These are phyloP conservation scores for Ephydatia muelleri DNA, from an alignment of 37 sponge, comb jelly and placozoan species.

Conservation along the genomic window DNA sequence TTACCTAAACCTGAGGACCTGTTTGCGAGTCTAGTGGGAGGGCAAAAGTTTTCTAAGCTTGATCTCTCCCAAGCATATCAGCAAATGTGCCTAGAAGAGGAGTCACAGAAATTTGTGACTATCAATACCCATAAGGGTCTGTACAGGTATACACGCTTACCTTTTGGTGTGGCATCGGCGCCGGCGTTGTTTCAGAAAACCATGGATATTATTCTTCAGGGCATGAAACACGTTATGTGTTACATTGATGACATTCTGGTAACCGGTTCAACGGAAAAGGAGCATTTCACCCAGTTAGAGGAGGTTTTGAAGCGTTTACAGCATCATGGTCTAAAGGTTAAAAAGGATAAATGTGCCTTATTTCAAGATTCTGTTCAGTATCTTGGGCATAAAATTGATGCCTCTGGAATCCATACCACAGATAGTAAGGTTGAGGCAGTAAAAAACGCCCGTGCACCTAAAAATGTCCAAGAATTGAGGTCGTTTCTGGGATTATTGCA, in stretches of 20 bases:
- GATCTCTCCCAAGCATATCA: constrained; percentile 47
- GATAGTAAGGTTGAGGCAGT: constrained; percentile 15
- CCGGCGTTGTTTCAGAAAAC: not conserved
- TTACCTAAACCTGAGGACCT: constrained; percentile 41
- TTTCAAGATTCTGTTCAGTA: constrained; percentile 23
- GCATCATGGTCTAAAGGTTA: constrained; percentile 24
- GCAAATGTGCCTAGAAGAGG: constrained; percentile 23
- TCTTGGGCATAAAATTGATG: constrained; percentile 24
- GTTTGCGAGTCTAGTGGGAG: constrained; percentile 28
- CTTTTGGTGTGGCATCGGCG: no score
- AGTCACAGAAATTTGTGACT: constrained; percentile 3
- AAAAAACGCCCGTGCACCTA: not conserved
- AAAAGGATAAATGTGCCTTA: constrained; percentile 26
- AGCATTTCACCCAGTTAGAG: constrained; percentile 30
- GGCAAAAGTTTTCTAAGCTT: constrained; percentile 40
- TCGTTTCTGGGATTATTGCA: constrained; percentile 28
- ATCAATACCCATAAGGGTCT: constrained; percentile 56
- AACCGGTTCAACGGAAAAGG: no score
- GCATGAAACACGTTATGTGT: constrained; percentile 3
- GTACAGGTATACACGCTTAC: constrained; percentile 18
- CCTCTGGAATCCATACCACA: constrained; percentile 21
- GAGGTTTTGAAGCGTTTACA: not conserved
- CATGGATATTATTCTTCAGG: constrained; percentile 15
- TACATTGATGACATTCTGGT: constrained; percentile 25
- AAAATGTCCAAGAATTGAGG: no score